Evolutionary conservation across 2,113 vertebrate species (phyloP).

Genomic region (Pardalotus punctatus): DNA sequence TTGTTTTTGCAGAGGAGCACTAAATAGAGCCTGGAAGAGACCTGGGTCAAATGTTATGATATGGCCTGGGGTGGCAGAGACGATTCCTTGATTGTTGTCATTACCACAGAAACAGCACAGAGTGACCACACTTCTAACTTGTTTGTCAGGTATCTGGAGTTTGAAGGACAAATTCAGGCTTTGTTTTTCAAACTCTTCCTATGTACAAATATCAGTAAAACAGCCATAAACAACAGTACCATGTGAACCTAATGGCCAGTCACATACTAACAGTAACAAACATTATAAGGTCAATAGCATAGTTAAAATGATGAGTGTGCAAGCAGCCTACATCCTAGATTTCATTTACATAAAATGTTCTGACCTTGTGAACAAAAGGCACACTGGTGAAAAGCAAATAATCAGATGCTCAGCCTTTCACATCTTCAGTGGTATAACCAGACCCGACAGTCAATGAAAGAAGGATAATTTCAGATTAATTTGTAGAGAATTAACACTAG

Average conservation of each 20-base stretch:
- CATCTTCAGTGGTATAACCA: not conserved
- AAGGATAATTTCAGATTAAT: conserved; percentile 22
- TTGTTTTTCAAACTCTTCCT: not conserved
- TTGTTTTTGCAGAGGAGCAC: not conserved
- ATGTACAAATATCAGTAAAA: not conserved
- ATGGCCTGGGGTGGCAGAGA: not conserved
- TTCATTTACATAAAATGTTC: conserved; percentile 26
- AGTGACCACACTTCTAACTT: not conserved
- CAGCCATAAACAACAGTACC: not conserved
- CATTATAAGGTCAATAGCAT: conserved; percentile 19
- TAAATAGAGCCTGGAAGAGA: not conserved
- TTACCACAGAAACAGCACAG: not conserved
- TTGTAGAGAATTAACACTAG: conserved; percentile 37
- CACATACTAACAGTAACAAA: conserved; percentile 2
- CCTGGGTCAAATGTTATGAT: not conserved
- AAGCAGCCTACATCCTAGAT: not conserved
- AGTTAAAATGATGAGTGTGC: conserved; percentile 43
- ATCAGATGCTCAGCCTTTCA: not conserved
- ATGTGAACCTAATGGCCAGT: not conserved
- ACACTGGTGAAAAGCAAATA: conserved; percentile 5
- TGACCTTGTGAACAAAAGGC: conserved; percentile 11
- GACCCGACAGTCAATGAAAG: not conserved
- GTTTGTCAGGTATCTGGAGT: not conserved
- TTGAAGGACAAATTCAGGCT: not conserved
- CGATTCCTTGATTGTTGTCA: not conserved